Base-by-base conservation (phyloP, 2,113 vertebrate species). In the Channa argus region DNA sequence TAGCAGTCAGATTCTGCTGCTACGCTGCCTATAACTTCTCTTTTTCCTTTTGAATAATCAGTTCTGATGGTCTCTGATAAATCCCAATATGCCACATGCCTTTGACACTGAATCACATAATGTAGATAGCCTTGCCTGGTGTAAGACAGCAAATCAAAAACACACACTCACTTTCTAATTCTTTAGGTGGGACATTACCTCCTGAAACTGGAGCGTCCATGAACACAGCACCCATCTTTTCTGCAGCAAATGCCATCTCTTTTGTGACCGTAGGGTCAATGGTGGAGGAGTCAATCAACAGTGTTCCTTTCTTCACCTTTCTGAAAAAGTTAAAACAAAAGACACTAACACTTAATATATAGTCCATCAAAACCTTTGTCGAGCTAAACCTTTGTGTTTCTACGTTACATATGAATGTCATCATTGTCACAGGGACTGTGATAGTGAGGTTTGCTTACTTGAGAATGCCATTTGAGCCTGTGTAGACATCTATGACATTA, bases 151-250 rank as follows among this genome's bases (percentile, higher is more conserved):
- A 24, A 24, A 24, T 24, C 24, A 24, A 24, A 24, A 24, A 24
- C 24, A 24, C 24, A 24, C 24, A 24, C 24, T 24, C 44, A 6
- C 6, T 45, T 47, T 6, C n/a, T 41, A 37, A 9, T 46, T 41
- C 2, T 71, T 55, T 63, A 13, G 2, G 11, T 8, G 14, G 41
- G 15, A 38, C 9, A 88, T 95, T 94, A 99, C 98, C 98, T 94
- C 98, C 98, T 86, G 98, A 98, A 74, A 99, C 98, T 5, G 98
- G 98, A 1, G 97, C 97, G 75, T 99, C 98, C 98, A 99, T 99
- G 86, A 99, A 98, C 83, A 99, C 96, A 0, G 98, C 97, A 82
- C 97, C 98, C 94, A 95, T 96, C 93, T 97, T 99, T 93, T 99
- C 98, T 58, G 95, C 96, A 67, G 95, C 97, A 46, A 94, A 93